A percentile compares a stretch with the other conserved stretches of the same genome.
Conservation (phyloP, 1,140 invertebrate genomes). For the Augochlora pura region DNA sequence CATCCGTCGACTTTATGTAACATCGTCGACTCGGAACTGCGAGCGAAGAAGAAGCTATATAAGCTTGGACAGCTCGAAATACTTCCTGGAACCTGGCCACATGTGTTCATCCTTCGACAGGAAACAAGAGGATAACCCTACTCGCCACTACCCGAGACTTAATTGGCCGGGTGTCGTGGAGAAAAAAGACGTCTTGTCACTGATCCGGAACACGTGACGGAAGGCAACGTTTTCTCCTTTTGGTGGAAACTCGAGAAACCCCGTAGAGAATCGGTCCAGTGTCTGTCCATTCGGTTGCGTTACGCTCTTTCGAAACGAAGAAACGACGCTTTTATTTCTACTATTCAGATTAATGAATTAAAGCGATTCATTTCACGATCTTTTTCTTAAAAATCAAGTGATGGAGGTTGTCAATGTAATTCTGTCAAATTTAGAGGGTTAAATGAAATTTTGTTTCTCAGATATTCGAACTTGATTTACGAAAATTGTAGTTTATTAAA, state of each 20-base stretch:
- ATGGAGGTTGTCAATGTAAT: too few relatives aligned
- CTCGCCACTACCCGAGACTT: constrained; percentile 14
- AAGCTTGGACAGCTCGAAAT: constrained; percentile 27
- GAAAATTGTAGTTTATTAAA: too few relatives aligned
- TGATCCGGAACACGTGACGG: constrained; percentile 32
- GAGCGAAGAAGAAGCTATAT: constrained; percentile 15
- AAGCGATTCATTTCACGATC: too few relatives aligned
- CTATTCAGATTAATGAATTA: too few relatives aligned
- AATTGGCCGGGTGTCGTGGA: constrained; percentile 38
- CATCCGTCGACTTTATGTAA: constrained; percentile 56
- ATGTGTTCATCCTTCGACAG: constrained; percentile 54
- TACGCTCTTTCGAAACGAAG: too few relatives aligned
- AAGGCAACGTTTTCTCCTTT: neutral
- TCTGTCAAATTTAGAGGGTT: too few relatives aligned
- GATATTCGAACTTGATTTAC: too few relatives aligned
- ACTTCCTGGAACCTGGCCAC: constrained; percentile 39
- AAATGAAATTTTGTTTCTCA: too few relatives aligned
- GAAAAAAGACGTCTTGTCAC: constrained; percentile 5
- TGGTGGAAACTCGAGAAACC: neutral
- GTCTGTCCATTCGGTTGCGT: too few relatives aligned
- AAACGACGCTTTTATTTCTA: too few relatives aligned
- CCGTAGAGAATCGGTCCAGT: neutral
- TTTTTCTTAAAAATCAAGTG: too few relatives aligned
- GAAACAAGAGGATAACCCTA: constrained; percentile 25
- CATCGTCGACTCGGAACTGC: constrained; percentile 4